Evolutionary conservation across 1,140 invertebrate genomes (phyloP).

Genomic region (Diploscapter pachys): DNA sequence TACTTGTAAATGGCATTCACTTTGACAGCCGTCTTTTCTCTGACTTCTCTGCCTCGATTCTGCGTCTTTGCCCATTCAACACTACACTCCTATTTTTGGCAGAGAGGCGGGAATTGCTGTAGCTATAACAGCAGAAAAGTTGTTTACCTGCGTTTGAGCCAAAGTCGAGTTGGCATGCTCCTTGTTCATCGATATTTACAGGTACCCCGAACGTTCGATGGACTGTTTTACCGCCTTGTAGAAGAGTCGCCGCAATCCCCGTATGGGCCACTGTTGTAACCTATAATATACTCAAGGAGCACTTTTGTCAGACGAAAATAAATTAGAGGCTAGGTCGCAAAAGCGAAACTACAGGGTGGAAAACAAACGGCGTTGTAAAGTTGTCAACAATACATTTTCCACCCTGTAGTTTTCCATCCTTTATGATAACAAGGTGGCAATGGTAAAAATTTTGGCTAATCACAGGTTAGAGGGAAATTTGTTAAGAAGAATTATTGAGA

Average conservation of each 20-base stretch:
- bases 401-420: too few relatives aligned
- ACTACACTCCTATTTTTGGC: too few relatives aligned
- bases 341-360: background rate
- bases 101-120: too few relatives aligned
- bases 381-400: too few relatives aligned
- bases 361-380: conserved; percentile 2
- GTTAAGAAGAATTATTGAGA: too few relatives aligned
- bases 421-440: too few relatives aligned
- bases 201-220: conserved; percentile 35
- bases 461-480: too few relatives aligned
- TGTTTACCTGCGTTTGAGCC: conserved; percentile 12
- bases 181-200: conserved; percentile 3
- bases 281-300: background rate
- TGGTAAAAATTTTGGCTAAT: too few relatives aligned
- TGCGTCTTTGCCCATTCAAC: too few relatives aligned
- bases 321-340: background rate
- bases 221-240: conserved; percentile 41
- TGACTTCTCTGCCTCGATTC: too few relatives aligned
- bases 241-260: conserved; percentile 53
- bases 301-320: background rate
- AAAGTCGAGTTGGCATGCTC: conserved; percentile 12
- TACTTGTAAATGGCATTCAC: background rate
- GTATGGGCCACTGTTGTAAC: conserved; percentile 40
- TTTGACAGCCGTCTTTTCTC: too few relatives aligned
- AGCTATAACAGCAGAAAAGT: too few relatives aligned